These are phyloP conservation scores for Bos taurus DNA, from an alignment of 2,113 vertebrate genomes.

Conservation along the genomic window ARS-UCD2.0 NC_037356.1:30491001-30491500, in stretches of 20 bases:
- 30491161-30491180: not conserved
- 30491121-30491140: not conserved
- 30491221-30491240: not conserved
- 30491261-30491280: not conserved
- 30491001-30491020: not conserved
- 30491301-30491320: not conserved
- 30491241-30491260: not conserved
- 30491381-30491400: not conserved
- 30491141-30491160: not conserved
- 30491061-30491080: not conserved
- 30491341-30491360: not conserved
- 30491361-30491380: not conserved
- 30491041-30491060: not conserved
- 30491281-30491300: not conserved
- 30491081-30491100: not conserved
- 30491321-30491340: not conserved
- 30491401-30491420: not conserved
- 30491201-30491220: not conserved
- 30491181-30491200: not conserved
- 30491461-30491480: not conserved
- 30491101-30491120: fast-evolving
- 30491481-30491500: not conserved
- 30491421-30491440: not conserved
- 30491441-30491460: not conserved
- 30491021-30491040: not conserved